Base-by-base conservation (phyloP, 2,797 vertebrate genomes). In the Clangula hyemalis region DNA sequence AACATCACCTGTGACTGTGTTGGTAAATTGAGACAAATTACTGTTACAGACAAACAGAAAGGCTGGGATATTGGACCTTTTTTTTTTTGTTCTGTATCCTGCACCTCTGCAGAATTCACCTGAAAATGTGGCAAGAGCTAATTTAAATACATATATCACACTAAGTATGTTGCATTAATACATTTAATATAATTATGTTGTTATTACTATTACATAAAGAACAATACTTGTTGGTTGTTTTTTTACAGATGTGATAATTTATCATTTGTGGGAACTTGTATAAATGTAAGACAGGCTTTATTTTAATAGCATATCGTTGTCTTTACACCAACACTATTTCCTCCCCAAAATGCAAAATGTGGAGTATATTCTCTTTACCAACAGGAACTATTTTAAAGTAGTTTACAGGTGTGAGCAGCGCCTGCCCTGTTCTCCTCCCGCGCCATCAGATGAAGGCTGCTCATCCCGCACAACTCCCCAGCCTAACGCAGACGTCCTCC, bases 21-120 rank as follows among this genome's bases (percentile, higher is more conserved):
- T 61, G 56, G n/a, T 24, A 94, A 94, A 96, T 78, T 49, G 76
- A 93, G 82, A 93, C 34, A 88, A 94, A 93, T 88, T 32, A 43
- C 62, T 85, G 39, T 13, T 74, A 86, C 19, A 76, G 73, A 21
- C 66, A 90, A 24, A 24, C 28, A 60, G 64, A 81, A 94, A 27
- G 47, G 64, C 12, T 73, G 70, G n/a, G 56, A 73, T 57, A 76
- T 0, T 61, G 76, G 51, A 57, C 54, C 20, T 57, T 70, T 43
- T 80, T 80, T 65, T 69, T 75, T 57, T 66, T 70, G 73, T 57
- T 16, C 66, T 5, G 0, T 21, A 56, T 4, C 47, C 28, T 72
- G 22, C 45, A 80, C 9, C 53, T 70, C 64, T 82, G 68, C n/a
- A 43, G 58, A 73, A 69, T 12, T 30, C 43, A 60, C 34, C 60